Evolutionary conservation across 2,113 vertebrate genomes (phyloP), one percentile per base, ranked within the genome.

Genomic region (Gymnogyps californianus): DNA sequence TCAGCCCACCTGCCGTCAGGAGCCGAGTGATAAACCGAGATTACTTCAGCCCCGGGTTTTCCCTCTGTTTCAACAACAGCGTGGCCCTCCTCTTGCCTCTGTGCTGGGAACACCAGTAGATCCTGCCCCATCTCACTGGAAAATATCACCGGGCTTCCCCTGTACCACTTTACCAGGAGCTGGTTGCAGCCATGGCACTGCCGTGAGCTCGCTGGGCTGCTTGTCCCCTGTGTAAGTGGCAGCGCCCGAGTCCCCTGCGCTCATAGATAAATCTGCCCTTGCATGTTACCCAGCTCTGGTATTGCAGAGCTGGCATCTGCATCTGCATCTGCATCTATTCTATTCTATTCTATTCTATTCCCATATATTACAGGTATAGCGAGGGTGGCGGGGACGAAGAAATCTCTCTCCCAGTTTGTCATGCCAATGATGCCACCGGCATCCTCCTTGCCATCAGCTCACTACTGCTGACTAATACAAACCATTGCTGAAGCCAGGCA

Each of bases 231-330:
- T 40, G 24, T 38, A 44, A 83, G 18, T 59, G 72, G 47, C 69
- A 70, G 74, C 4, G 5, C 18, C 8, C 0, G 1, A 28, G 46
- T 18, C 24, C 19, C 13, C 49, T 38, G n/a, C 1, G 4, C 51
- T 42, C 47, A 6, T 11, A 32, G 40, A 65, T 57, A 69, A 84
- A 82, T 36, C 32, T 47, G 42, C 10, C 64, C 25, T 57, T 83
- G 16, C 16, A 59, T 10, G 2, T 72, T 49, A 83, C 46, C 36
- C 66, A 52, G 34, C 11, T 89, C 54, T 80, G 38, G 54, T 62
- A 86, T 25, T 59, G 57, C 78, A 90, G 31, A 80, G 9, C 32
- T 69, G 47, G 38, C 51, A 49, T 7, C 31, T 90, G 51, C 29
- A 17, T 36, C 11, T 34, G 9, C n/a, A n/a, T n/a, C n/a, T n/a